Evolutionary conservation across 2,113 vertebrate genomes (phyloP).

Genomic region (Electrona antarctica): DNA sequence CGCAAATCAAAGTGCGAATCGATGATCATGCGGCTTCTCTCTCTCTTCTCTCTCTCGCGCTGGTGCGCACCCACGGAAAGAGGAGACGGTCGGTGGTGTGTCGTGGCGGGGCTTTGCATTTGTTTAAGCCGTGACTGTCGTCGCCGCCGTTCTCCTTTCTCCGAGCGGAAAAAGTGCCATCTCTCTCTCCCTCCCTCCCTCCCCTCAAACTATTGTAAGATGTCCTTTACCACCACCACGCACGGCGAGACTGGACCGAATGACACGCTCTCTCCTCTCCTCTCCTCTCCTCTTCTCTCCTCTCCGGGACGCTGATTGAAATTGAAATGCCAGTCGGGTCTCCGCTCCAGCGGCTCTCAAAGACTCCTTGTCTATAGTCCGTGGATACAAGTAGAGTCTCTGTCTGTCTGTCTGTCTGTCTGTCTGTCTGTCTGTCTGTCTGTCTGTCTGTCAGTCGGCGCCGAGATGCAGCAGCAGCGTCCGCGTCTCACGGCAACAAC

Average conservation of each 20-base stretch:
- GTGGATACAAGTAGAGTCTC: constrained; percentile 75
- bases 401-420: constrained; percentile 41
- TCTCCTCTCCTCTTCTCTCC: background rate
- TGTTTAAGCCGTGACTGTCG: constrained; percentile 48
- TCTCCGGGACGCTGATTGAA: constrained; percentile 76
- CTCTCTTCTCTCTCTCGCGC: constrained; percentile 6
- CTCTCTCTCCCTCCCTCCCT: constrained; percentile 4
- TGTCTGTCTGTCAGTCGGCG: too few relatives aligned
- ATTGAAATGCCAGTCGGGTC: constrained; percentile 79
- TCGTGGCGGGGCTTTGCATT: constrained; percentile 50
- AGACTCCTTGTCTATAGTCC: constrained; percentile 76
- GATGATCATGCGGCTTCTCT: constrained; percentile 73
- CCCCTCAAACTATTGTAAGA: constrained; percentile 17
- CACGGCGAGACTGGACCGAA: constrained; percentile 23
- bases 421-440: too few relatives aligned
- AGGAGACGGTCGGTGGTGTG: background rate
- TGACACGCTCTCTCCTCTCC: constrained; percentile 2
- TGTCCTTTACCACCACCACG: constrained; percentile 23
- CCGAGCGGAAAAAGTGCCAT: constrained; percentile 55
- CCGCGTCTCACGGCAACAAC: background rate
- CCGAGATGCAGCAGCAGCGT: constrained; percentile 40
- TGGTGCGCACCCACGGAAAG: constrained; percentile 63
- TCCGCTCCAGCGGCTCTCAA: constrained; percentile 72
- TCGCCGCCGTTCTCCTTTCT: constrained; percentile 27
- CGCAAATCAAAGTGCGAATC: constrained; percentile 64